Percentiles rank a stretch among this genome's conserved stretches.
phyloP scores from a whole-genome alignment of 2,113 vertebrate genomes.

The Oostethus manadensis region DNA sequence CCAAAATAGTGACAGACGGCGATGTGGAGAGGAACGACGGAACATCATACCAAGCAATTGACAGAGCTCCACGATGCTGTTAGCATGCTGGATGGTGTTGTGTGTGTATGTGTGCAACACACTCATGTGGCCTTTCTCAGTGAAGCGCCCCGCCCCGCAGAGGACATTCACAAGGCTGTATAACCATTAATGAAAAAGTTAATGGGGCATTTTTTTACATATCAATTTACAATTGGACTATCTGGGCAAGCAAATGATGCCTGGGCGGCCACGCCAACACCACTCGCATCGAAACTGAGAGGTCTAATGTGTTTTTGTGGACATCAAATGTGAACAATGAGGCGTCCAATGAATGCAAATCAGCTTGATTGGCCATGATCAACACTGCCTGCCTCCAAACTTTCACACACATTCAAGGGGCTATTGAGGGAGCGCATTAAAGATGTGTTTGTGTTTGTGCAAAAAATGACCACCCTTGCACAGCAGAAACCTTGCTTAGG shows the following conservation, averaged over 20 bases:
- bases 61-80: too few species aligned
- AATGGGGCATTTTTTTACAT: conserved; percentile 99
- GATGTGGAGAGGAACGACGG: too few species aligned
- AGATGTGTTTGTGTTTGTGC: too few species aligned
- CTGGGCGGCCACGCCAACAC: conserved; percentile 85
- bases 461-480: too few species aligned
- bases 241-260: conserved; percentile 96
- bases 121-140: conserved; percentile 35
- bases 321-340: conserved; percentile 99
- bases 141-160: conserved; percentile 70
- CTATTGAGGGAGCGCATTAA: conserved; percentile 5
- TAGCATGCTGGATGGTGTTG: too few species aligned
- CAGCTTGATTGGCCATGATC: conserved; percentile 85
- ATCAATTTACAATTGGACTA: conserved; percentile 99
- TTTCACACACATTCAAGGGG: conserved; percentile 61
- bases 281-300: conserved; percentile 86
- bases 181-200: conserved; percentile 99
- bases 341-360: conserved; percentile 92
- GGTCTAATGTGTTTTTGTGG: conserved; percentile 99
- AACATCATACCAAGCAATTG: too few species aligned
- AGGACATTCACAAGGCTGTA: conserved; percentile 91
- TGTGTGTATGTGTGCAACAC: conserved; percentile 10
- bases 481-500: too few species aligned
- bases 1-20: too few species aligned
- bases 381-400: conserved; percentile 86